Evolutionary conservation across 2,113 vertebrate species (phyloP).

Genomic region (Phaetusa simplex): DNA sequence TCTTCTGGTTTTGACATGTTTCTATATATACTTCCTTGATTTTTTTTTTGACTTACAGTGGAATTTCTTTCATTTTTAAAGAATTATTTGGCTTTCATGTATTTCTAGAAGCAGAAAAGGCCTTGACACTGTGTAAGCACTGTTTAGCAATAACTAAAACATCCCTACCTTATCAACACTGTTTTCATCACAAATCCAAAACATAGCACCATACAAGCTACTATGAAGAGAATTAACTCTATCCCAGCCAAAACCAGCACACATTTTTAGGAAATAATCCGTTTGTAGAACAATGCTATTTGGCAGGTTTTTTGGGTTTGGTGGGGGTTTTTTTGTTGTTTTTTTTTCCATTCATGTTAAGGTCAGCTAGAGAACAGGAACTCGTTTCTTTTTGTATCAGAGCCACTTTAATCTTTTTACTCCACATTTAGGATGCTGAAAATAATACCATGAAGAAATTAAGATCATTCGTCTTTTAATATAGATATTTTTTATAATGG

Average conservation of each 20-base stretch:
- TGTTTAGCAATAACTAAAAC: not conserved
- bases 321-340: not conserved
- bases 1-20: rapidly evolving
- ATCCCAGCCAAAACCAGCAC: not conserved
- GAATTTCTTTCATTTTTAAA: not conserved
- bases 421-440: not conserved
- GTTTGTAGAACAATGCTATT: not conserved
- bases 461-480: not conserved
- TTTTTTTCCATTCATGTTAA: not conserved
- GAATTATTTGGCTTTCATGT: not conserved
- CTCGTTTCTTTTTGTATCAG: not conserved
- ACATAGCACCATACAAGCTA: not conserved
- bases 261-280: not conserved
- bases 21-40: not conserved
- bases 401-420: not conserved
- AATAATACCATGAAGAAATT: not conserved
- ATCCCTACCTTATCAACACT: not conserved
- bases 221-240: not conserved
- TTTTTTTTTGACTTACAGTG: not conserved
- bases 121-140: not conserved
- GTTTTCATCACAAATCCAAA: not conserved
- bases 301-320: not conserved
- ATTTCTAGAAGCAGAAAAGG: not conserved
- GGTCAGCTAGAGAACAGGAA: not conserved
- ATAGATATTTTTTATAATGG: not conserved